Percentiles rank a stretch among this genome's conserved stretches.
Evolutionary conservation across 2,888 invertebrate species (phyloP).

Genomic region (Caenorhabditis angaria): DNA sequence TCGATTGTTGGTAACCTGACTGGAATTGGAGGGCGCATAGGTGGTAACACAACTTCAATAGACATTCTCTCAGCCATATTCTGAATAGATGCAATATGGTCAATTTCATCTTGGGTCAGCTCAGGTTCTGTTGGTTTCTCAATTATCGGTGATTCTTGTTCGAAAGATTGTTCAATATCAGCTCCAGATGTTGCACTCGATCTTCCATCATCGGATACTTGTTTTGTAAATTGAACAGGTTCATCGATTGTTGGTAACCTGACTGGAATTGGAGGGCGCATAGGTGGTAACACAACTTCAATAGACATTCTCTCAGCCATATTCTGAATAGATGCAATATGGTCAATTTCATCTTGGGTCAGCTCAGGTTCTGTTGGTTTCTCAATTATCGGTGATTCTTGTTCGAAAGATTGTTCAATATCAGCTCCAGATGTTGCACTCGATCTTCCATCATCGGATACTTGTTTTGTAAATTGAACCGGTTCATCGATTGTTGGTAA

Average conservation of each 20-base stretch:
- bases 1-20: conserved; percentile 3
- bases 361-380: conserved; percentile 21
- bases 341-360: conserved; percentile 57
- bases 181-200: conserved; percentile 40
- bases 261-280: conserved; percentile 11
- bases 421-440: conserved; percentile 45
- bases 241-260: conserved; percentile 17
- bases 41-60: too few species aligned
- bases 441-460: conserved; percentile 6
- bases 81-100: conserved; percentile 39
- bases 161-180: conserved; percentile 18
- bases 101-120: conserved; percentile 35
- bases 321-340: conserved; percentile 41
- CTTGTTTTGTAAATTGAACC: neutral
- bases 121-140: conserved; percentile 27
- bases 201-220: conserved; percentile 11
- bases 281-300: conserved; percentile 9
- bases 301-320: conserved; percentile 39
- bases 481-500: neutral
- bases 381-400: neutral
- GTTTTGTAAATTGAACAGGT: neutral
- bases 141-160: too few species aligned
- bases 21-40: conserved; percentile 13
- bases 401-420: conserved; percentile 35
- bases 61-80: conserved; percentile 34